Evolutionary conservation across 2,888 invertebrate species (phyloP), one percentile per base, ranked within the genome.

Genomic region (Dicroscelio sp.): DNA sequence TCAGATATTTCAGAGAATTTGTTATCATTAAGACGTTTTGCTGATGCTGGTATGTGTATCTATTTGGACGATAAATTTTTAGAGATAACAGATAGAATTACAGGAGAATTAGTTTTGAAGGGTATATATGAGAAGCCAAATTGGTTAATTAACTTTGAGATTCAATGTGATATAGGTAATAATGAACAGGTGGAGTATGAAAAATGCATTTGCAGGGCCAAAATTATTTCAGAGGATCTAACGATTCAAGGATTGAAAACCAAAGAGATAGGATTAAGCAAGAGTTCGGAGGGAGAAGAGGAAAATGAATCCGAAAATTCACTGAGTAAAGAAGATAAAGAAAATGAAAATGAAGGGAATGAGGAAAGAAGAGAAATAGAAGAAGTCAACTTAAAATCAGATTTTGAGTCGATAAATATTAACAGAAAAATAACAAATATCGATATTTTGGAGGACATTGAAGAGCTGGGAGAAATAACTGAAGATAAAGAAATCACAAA

Each of bases 1-100:
- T n/a, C 6, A 75, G 58, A 79, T 63, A 27, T 79, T 27, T 79
- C 78, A 14, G 63, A 79, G 20, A 79, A 79, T 63, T 25, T 79
- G 30, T 43, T 60, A 27, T 79, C 76, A 33, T 27, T 76, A 2
- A 55, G 76, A 30, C 14, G 25, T 20, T 76, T 76, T 76, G 76
- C 48, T n/a, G 78, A 79, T 14, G 60, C 60, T 12, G 78, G 63
- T 12, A 43, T 79, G 38, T 8, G 43, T 38, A 79, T 79, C 27
- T 35, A 79, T 60, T 27, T 63, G 43, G 78, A 63, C 25, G 78
- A 79, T 63, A 27, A 63, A 65, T 2, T 38, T 3, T 48, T 80
- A 48, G 23, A 63, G 38, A 31, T 65, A 31, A 27, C 1, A 31
- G 67, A 67, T 30, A 73, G 30, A 48, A 2, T n/a, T 27, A 55